phyloP scores from a whole-genome alignment of 2,797 vertebrate species.

The Amniataba percoides region DNA sequence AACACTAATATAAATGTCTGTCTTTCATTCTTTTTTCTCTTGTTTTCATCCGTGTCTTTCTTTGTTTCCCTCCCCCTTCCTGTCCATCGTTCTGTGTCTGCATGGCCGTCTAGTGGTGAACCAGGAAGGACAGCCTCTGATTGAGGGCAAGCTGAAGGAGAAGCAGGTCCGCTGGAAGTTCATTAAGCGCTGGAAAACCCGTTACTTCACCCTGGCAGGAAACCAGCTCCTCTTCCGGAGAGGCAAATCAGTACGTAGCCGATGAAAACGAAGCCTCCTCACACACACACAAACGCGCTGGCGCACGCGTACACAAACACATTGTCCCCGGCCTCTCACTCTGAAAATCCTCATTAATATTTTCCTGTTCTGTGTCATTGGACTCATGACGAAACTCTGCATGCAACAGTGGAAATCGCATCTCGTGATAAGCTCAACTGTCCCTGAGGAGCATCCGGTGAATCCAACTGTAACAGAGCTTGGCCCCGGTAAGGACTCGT shows the following conservation, averaged over 20 bases:
- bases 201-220: conserved; percentile 96
- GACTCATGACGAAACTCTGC: conserved; percentile 57
- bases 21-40: not conserved
- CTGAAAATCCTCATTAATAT: conserved; percentile 29
- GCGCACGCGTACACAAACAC: not conserved
- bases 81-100: not conserved
- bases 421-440: conserved; percentile 36
- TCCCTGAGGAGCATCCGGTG: conserved; percentile 48
- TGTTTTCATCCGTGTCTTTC: not conserved
- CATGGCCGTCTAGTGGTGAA: conserved; percentile 86
- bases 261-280: conserved; percentile 2
- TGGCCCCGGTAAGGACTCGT: conserved; percentile 44
- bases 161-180: conserved; percentile 98
- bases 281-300: not conserved
- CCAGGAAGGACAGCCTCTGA: conserved; percentile 95
- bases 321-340: conserved; percentile 6
- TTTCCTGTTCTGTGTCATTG: conserved; percentile 35
- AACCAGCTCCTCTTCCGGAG: conserved; percentile 96
- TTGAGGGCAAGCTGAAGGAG: conserved; percentile 97
- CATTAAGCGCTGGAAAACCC: conserved; percentile 97
- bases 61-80: conserved; percentile 3
- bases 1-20: not conserved
- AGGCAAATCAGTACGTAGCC: conserved; percentile 92
- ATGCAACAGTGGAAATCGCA: conserved; percentile 62
- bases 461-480: conserved; percentile 50